Conservation (phyloP, 1,140 invertebrate genomes). For the Drosophila gunungcola region DNA sequence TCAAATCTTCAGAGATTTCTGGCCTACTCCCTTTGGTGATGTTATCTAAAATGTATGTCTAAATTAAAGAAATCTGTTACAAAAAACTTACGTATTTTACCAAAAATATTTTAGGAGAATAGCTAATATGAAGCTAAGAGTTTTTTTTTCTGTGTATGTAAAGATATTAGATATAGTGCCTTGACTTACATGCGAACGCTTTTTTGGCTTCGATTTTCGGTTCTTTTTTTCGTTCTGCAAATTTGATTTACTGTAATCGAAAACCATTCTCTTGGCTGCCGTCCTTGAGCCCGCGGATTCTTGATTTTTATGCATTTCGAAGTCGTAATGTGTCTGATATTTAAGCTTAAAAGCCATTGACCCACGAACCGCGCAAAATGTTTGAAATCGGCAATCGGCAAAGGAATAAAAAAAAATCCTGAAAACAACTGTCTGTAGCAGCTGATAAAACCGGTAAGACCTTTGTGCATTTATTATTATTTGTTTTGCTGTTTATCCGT, state of each 20-base stretch:
- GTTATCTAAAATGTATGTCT: no score
- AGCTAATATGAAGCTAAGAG: neutral
- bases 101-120: neutral
- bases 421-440: conserved; percentile 7
- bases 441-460: conserved; percentile 47
- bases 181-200: conserved; percentile 36
- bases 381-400: neutral
- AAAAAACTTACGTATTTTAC: no score
- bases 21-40: neutral
- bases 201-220: conserved; percentile 49
- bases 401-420: neutral
- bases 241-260: conserved; percentile 68
- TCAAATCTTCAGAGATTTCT: neutral
- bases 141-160: conserved; percentile 1
- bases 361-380: conserved; percentile 8
- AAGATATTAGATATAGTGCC: conserved; percentile 2
- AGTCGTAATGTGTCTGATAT: conserved; percentile 20
- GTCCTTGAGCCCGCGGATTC: conserved; percentile 33
- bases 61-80: no score
- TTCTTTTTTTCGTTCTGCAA: conserved; percentile 38
- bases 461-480: conserved; percentile 33
- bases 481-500: conserved; percentile 10
- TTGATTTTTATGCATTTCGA: conserved; percentile 22
- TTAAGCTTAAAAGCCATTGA: conserved; percentile 30
- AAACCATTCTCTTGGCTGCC: conserved; percentile 43